These are phyloP conservation scores for Coreoperca whiteheadi DNA, from an alignment of 2,113 vertebrate genomes.

Conservation along the genomic window DNA sequence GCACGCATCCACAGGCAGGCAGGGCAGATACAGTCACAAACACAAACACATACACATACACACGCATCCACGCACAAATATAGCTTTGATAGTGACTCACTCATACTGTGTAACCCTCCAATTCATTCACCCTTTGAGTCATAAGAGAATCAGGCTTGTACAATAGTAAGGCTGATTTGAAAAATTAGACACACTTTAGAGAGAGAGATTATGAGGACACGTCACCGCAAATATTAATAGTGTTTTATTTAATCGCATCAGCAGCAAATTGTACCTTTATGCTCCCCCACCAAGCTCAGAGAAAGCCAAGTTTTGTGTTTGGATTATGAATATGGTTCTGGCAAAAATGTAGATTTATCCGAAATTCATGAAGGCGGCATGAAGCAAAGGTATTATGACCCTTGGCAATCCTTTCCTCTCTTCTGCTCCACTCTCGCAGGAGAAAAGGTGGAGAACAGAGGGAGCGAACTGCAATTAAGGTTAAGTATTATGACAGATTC, in stretches of 20 bases:
- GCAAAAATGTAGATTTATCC: slow-evolving; percentile 14
- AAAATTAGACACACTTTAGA: slow-evolving; percentile 69
- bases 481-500: slow-evolving; percentile 56
- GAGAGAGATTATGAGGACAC: slow-evolving; percentile 55
- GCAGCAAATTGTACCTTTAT: slow-evolving; percentile 55
- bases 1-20: slow-evolving; percentile 42
- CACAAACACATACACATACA: slow-evolving; percentile 46
- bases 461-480: slow-evolving; percentile 41
- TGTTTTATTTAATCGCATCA: slow-evolving; percentile 60
- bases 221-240: slow-evolving; percentile 52
- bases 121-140: slow-evolving; percentile 77
- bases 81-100: slow-evolving; percentile 77
- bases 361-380: slow-evolving; percentile 20
- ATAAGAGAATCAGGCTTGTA: slow-evolving; percentile 54
- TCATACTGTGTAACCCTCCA: slow-evolving; percentile 58
- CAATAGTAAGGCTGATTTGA: slow-evolving; percentile 67
- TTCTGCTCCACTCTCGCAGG: neutral
- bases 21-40: slow-evolving; percentile 36
- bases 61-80: slow-evolving; percentile 58
- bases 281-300: slow-evolving; percentile 18
- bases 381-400: slow-evolving; percentile 37
- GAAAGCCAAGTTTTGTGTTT: slow-evolving; percentile 40
- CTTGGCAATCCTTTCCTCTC: slow-evolving; percentile 24
- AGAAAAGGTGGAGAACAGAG: slow-evolving; percentile 15
- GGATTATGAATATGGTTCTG: slow-evolving; percentile 41